Conservation (phyloP, 2,797 vertebrate genomes). For the Clarias fuscus region DNA sequence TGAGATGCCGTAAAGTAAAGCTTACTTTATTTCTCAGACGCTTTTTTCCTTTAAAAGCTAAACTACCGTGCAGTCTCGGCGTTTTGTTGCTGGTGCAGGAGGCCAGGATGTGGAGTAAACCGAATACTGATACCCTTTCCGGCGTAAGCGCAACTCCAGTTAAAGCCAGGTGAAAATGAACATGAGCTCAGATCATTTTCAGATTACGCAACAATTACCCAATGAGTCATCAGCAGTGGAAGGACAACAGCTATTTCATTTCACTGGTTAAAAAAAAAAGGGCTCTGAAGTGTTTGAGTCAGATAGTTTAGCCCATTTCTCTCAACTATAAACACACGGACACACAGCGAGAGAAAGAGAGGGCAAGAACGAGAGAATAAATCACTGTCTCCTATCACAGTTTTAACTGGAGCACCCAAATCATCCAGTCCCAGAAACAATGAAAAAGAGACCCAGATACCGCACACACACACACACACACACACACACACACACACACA, state of each 20-base stretch:
- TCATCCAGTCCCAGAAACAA: constrained; percentile 38
- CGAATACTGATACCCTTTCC: not conserved
- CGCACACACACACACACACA: no score
- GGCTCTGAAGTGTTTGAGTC: not conserved
- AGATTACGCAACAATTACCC: not conserved
- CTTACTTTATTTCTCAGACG: not conserved
- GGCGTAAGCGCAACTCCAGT: not conserved
- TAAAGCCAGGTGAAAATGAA: not conserved
- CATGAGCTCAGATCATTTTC: not conserved
- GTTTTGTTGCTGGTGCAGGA: not conserved
- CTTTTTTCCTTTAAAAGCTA: no score
- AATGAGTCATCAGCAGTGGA: not conserved
- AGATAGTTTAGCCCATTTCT: constrained; percentile 10
- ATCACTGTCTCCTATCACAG: constrained; percentile 6
- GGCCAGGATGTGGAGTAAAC: not conserved
- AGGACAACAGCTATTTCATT: not conserved
- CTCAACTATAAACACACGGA: not conserved
- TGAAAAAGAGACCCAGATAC: constrained; percentile 7
- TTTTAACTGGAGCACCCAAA: constrained; percentile 40
- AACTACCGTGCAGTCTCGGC: not conserved
- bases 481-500: no score
- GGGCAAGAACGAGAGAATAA: not conserved
- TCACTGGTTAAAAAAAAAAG: not conserved
- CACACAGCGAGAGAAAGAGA: no score
- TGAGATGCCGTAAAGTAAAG: not conserved